A percentile compares a stretch with the other conserved stretches of the same genome.
Conservation (phyloP, 2,113 vertebrate genomes). For the Neodontobutis hainanensis region DNA sequence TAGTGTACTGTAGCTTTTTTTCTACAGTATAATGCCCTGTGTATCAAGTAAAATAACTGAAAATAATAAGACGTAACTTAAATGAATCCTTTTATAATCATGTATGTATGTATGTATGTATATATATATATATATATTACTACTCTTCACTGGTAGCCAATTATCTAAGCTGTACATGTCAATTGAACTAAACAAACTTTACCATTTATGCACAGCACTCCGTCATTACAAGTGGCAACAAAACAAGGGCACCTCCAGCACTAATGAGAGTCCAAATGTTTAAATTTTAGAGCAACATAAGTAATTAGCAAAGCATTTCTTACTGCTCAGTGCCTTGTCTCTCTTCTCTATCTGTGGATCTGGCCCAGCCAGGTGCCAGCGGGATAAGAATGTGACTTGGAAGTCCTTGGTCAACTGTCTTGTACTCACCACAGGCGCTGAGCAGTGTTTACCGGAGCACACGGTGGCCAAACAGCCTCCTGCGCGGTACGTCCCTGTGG, state of each 20-base stretch:
- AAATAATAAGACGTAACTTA: constrained; percentile 57
- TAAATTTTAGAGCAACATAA: constrained; percentile 46
- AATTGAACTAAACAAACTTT: constrained; percentile 52
- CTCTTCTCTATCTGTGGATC: constrained; percentile 41
- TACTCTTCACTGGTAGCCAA: constrained; percentile 41
- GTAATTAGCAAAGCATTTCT: constrained; percentile 52
- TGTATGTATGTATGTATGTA: no score
- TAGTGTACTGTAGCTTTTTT: no score
- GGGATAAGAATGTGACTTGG: constrained; percentile 55
- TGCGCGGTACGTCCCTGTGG: constrained; percentile 39
- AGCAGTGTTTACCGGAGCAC: constrained; percentile 51
- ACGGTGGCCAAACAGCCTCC: constrained; percentile 38
- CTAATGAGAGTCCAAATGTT: constrained; percentile 49
- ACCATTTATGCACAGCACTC: constrained; percentile 54
- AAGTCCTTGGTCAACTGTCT: constrained; percentile 57
- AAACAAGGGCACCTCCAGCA: constrained; percentile 49
- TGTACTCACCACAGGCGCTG: constrained; percentile 55
- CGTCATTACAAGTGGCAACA: constrained; percentile 56
- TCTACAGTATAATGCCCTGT: no score
- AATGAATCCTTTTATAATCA: constrained; percentile 58
- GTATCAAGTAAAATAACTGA: constrained; percentile 4
- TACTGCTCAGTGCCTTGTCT: constrained; percentile 28
- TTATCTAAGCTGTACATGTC: constrained; percentile 41
- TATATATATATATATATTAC: no score
- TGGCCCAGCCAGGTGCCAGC: constrained; percentile 38